Base-by-base conservation (phyloP, 2,113 vertebrate species). In the Bufo gargarizans region DNA sequence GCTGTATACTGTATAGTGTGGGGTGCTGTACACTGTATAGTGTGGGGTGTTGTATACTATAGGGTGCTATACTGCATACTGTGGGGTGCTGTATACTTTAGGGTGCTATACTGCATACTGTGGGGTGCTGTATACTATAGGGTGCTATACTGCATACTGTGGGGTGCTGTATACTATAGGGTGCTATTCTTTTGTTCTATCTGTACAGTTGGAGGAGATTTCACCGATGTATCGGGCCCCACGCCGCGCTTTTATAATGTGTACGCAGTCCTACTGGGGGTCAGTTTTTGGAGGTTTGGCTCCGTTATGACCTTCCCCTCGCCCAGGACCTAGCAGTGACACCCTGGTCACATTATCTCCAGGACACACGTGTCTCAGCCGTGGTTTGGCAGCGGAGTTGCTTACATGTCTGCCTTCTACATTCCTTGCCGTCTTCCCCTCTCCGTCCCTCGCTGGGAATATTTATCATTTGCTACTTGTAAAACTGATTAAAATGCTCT, bases 391-490 rank as follows among this genome's bases (percentile, higher is more conserved):
- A 53, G 72, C 4, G 4, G 3, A 4, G 10, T 13, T 77, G 55
- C 58, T 59, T 65, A 43, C 65, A 43, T 49, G 61, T 56, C 56
- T 77, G 58, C 77, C 69, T 79, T 86, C 82, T 74, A 78, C 69
- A 91, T 65, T 0, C 4, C 86, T 90, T 91, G 22, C 86, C 92
- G 74, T 83, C 78, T 22, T 85, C 22, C 0, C 0, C 77, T 63
- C 74, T 12, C 50, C 49, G 65, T 82, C 81, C 90, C 88, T 92
- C 93, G 91, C 89, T 91, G 95, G 95, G 95, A 95, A 94, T 95
- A 96, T 96, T 96, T 95, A 90, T 95, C 90, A 94, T 94, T 92
- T 82, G 16, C 89, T 93, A 85, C 72, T 90, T 91, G 78, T 89
- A 90, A 84, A 90, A 92, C 91, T 91, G 92, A 91, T 86, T 90